Evolutionary conservation across 2,888 invertebrate species (phyloP).

Genomic region (Catotricha subobsoleta): DNA sequence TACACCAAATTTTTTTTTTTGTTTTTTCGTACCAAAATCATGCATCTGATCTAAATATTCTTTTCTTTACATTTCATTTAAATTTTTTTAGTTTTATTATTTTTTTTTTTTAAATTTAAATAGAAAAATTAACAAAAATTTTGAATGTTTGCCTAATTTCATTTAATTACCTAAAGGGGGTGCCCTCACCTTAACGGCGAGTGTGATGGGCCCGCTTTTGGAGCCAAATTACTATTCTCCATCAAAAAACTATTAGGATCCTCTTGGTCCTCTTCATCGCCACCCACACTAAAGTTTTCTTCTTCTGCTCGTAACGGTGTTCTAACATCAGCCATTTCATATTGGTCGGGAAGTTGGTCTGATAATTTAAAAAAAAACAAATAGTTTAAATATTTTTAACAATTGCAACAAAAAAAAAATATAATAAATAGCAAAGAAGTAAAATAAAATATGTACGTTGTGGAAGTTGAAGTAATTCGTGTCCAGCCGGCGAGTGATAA

Average conservation of each 20-base stretch:
- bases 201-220: conserved; percentile 15
- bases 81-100: background rate
- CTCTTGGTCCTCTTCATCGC: conserved; percentile 13
- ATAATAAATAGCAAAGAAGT: background rate
- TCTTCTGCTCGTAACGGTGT: conserved; percentile 24
- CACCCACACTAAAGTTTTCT: conserved; percentile 22
- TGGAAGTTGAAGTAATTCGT: conserved; percentile 33
- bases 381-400: no score
- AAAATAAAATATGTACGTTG: conserved; percentile 13
- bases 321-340: conserved; percentile 23
- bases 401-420: background rate
- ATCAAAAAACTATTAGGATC: conserved; percentile 17
- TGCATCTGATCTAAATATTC: background rate
- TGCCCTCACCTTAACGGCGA: conserved; percentile 27
- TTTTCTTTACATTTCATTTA: background rate
- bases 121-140: conserved; percentile 2
- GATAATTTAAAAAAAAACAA: background rate
- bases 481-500: conserved; percentile 43
- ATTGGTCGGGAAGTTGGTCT: background rate
- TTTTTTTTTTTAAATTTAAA: background rate
- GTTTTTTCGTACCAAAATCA: background rate
- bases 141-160: conserved; percentile 9
- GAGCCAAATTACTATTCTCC: conserved; percentile 16
- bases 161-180: conserved; percentile 19
- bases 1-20: conserved; percentile 2